Evolutionary conservation across 2,888 invertebrate genomes (phyloP), one percentile per base, ranked within the genome.

Genomic region (Stenodera caucasica): DNA sequence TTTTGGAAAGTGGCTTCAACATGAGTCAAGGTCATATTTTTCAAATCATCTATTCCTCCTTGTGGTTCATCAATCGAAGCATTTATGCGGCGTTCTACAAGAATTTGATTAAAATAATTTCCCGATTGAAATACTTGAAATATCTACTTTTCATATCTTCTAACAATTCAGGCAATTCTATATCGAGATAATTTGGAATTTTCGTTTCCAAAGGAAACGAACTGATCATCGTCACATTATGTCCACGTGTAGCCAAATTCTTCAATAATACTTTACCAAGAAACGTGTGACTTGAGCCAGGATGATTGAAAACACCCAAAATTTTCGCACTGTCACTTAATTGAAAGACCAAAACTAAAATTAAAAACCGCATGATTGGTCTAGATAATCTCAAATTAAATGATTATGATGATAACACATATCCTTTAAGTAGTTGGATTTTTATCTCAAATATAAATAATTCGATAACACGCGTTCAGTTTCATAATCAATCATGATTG

Each of bases 211-310:
- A 45, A 2, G 70, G 70, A 61, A 63, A 71, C 9, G 70, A 59
- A 63, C 70, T 73, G 57, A 85, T 80, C 66, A 85, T 79, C 35
- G 83, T 83, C 61, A 85, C 82, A 61, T 84, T 80, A 72, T 85
- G 84, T 57, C 84, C 81, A 26, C 81, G 78, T 67, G 78, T 80
- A 14, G 83, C 82, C 35, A 85, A 75, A 67, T 82, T 83, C 51
- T 81, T 79, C 67, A 85, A 78, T 55, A 85, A 73, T 26, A 79
- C 53, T 26, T 60, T 63, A 2, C 70, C 70, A 12, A 72, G 32
- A 29, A 65, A 61, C 5, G 64, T 63, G 53, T 72, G 72, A 53
- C 70, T 71, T 40, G 51, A 54, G 18, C 66, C 66, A 1, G 72
- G 67, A 51, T 66, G 67, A 53, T 69, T 67, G 58, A 72, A 72